Base-by-base conservation (phyloP, 2,113 vertebrate genomes). In the Petrocephalus microphthalmus region DNA sequence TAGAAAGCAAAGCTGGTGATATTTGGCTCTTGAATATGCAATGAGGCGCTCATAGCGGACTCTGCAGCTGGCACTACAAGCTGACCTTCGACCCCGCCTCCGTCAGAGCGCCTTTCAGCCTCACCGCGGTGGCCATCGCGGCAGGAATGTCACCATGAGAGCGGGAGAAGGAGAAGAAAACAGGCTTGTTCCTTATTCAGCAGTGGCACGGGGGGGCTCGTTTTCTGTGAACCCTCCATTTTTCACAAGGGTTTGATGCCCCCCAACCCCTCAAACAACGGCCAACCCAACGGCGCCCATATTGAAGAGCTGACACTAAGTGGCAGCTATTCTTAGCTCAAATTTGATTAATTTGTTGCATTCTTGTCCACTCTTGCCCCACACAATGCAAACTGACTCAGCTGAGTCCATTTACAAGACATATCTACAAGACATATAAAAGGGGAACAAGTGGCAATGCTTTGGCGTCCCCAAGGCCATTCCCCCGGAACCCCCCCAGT, bases 331-430 rank as follows among this genome's bases (percentile, higher is more conserved):
- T 97, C 93, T 94, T 89, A 87, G 22, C 20, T 93, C 93, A 95
- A 95, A 96, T 96, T 95, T 98, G 97, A 98, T 98, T 97, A 96
- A 98, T 98, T 96, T 97, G 95, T 93, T 91, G 94, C 94, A 96
- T 97, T 98, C 95, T 96, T 91, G 86, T 92, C 91, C 93, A 95
- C 95, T 95, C 95, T 93, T 95, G 93, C 92, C 89, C 84, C 89
- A 93, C 92, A 97, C 96, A 97, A 98, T 96, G 90, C 93, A 92
- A 97, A 97, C 96, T 95, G 94, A 97, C 95, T 97, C 90, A 93
- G 92, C 93, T 89, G 93, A 97, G 96, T 97, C 95, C 92, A 97
- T 96, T 94, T 95, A 96, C 95, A 96, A 94, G 93, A 90, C 93
- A 93, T 93, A 94, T 92, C 92, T 89, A 90, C 92, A 92, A 90